Evolutionary conservation across 2,888 invertebrate species (phyloP).

Genomic region (Mylabris sibirica): DNA sequence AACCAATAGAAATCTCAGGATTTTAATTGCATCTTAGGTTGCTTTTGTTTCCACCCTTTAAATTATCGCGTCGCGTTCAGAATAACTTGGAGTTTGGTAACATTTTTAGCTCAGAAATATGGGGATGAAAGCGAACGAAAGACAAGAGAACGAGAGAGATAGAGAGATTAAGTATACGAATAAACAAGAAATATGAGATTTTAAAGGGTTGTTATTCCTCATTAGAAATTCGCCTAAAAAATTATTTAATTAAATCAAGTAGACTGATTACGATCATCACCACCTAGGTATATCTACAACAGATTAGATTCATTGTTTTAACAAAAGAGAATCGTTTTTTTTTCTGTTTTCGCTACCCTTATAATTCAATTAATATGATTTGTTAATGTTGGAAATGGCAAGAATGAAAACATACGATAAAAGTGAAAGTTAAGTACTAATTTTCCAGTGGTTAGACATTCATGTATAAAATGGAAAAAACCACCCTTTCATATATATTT

Average conservation of each 20-base stretch:
- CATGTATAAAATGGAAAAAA: slow-evolving; percentile 50
- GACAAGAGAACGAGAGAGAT: slow-evolving; percentile 19
- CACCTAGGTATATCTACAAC: no score
- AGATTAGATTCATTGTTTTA: neutral
- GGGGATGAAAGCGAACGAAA: neutral
- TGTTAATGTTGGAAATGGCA: slow-evolving; percentile 41
- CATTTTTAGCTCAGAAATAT: slow-evolving; percentile 4
- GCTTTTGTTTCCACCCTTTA: slow-evolving; percentile 61
- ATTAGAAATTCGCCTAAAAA: neutral
- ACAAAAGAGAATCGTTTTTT: neutral
- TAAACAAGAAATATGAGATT: slow-evolving; percentile 13
- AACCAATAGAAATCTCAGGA: slow-evolving; percentile 62
- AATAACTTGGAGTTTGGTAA: slow-evolving; percentile 25
- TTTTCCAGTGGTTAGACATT: slow-evolving; percentile 55
- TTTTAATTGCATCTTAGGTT: slow-evolving; percentile 63
- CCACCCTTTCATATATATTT: slow-evolving; percentile 35
- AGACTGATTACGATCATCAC: slow-evolving; percentile 48
- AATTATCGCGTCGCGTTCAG: slow-evolving; percentile 50
- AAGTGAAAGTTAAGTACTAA: slow-evolving; percentile 56
- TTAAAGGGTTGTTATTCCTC: no score
- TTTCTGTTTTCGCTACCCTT: neutral
- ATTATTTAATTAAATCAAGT: neutral
- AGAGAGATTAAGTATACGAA: slow-evolving; percentile 26
- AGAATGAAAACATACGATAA: slow-evolving; percentile 51
- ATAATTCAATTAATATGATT: slow-evolving; percentile 45